Percentiles rank a stretch among this genome's conserved stretches.
phyloP scores from a whole-genome alignment of 2,797 vertebrate genomes.

The Arremon brunneinucha region DNA sequence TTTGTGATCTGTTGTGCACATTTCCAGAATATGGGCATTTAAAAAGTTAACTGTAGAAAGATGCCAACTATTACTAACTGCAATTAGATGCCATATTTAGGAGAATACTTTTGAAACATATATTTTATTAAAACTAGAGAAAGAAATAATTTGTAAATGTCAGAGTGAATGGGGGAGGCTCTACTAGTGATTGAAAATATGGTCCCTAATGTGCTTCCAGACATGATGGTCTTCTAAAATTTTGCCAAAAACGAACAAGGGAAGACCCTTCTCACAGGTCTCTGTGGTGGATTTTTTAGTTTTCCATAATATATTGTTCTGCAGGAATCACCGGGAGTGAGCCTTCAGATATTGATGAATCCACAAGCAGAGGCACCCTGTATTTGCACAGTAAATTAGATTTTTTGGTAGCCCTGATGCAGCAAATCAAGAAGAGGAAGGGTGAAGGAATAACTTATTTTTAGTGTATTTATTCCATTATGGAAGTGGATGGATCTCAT shows the following conservation, averaged over 20 bases:
- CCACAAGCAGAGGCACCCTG: neutral
- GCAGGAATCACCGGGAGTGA: neutral
- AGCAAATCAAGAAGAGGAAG: neutral
- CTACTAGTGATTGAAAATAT: neutral
- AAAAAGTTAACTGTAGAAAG: neutral
- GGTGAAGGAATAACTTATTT: neutral
- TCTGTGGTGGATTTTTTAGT: neutral
- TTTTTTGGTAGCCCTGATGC: neutral
- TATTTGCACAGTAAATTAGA: neutral
- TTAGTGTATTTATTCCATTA: neutral
- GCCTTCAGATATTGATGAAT: neutral
- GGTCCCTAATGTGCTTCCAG: neutral
- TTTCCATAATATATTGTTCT: neutral
- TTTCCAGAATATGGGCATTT: neutral
- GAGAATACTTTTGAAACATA: neutral
- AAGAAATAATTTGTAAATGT: neutral
- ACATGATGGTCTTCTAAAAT: neutral
- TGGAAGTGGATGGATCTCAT: neutral
- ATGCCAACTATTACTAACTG: neutral
- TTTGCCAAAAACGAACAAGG: neutral
- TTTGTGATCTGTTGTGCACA: neutral
- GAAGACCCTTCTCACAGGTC: neutral
- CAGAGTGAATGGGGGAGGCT: neutral
- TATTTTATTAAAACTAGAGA: neutral
- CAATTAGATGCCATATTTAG: neutral